Conservation (phyloP, 2,888 invertebrate genomes). For the Lycia hirtaria region DNA sequence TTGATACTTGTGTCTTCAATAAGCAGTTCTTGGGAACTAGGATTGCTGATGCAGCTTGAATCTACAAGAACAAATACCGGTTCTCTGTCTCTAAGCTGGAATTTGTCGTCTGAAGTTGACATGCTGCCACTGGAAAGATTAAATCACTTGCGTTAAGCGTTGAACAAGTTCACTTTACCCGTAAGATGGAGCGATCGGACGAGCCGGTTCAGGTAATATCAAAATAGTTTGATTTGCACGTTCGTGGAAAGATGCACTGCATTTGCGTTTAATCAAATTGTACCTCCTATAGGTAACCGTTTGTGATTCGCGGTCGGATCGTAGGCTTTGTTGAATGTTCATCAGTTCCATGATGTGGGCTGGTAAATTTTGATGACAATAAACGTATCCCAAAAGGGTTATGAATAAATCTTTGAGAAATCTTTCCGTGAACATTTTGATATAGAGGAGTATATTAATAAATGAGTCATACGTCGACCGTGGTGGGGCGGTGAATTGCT, state of each 20-base stretch:
- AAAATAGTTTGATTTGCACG: constrained; percentile 55
- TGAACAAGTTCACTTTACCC: constrained; percentile 45
- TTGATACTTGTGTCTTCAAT: constrained; percentile 46
- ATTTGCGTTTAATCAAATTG: constrained; percentile 53
- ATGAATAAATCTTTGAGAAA: constrained; percentile 63
- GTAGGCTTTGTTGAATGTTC: constrained; percentile 57
- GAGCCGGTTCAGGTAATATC: constrained; percentile 57
- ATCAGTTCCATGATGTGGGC: constrained; percentile 64
- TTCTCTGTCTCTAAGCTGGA: constrained; percentile 47
- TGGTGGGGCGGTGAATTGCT: constrained; percentile 41
- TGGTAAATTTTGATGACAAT: constrained; percentile 59
- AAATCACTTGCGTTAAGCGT: constrained; percentile 56
- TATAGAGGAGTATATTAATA: constrained; percentile 64
- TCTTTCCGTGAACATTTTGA: constrained; percentile 64
- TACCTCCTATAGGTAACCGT: constrained; percentile 61
- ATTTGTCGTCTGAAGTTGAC: constrained; percentile 46
- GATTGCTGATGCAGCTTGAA: constrained; percentile 53
- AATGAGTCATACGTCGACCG: constrained; percentile 70
- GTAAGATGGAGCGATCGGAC: constrained; percentile 35
- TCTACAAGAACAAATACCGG: constrained; percentile 60
- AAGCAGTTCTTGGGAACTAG: constrained; percentile 56
- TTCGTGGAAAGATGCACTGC: constrained; percentile 43
- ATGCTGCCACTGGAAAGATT: constrained; percentile 61
- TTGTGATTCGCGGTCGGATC: constrained; percentile 54
- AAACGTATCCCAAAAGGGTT: constrained; percentile 56